Conservation (phyloP, 2,113 vertebrate genomes). For the Bubo blakistoni region DNA sequence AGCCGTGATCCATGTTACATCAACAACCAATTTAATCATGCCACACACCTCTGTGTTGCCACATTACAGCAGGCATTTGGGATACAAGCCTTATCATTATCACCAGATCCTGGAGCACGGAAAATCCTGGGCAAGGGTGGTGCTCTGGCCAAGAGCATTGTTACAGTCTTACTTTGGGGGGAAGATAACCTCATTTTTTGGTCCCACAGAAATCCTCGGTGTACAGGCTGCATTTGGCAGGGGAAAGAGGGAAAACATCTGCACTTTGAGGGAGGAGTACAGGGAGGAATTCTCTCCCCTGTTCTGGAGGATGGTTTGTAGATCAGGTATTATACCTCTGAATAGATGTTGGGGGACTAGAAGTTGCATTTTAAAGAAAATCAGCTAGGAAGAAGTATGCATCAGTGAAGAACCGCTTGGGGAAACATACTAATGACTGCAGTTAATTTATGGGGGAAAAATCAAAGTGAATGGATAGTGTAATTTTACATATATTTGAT, state of each 20-base stretch:
- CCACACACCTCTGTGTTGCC: background rate
- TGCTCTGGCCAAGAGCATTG: background rate
- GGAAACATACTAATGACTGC: background rate
- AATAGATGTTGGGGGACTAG: background rate
- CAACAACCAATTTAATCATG: background rate
- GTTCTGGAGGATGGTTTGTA: background rate
- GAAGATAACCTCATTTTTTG: background rate
- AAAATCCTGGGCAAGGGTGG: background rate
- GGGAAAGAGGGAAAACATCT: background rate
- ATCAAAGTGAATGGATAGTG: background rate
- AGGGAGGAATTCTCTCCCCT: background rate
- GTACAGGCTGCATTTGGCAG: background rate
- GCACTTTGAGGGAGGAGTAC: background rate
- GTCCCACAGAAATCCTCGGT: background rate
- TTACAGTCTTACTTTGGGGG: background rate
- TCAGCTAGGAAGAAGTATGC: background rate
- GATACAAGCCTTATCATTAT: background rate
- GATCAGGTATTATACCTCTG: background rate
- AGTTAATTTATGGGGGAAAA: background rate
- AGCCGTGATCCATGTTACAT: background rate
- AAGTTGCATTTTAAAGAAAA: slow-evolving; percentile 8
- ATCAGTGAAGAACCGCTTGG: background rate
- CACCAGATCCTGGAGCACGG: background rate
- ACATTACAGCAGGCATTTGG: background rate
- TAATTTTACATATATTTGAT: background rate